These are phyloP conservation scores for Erythrolamprus reginae DNA, from an alignment of 2,113 vertebrate genomes.

Conservation along the genomic window DNA sequence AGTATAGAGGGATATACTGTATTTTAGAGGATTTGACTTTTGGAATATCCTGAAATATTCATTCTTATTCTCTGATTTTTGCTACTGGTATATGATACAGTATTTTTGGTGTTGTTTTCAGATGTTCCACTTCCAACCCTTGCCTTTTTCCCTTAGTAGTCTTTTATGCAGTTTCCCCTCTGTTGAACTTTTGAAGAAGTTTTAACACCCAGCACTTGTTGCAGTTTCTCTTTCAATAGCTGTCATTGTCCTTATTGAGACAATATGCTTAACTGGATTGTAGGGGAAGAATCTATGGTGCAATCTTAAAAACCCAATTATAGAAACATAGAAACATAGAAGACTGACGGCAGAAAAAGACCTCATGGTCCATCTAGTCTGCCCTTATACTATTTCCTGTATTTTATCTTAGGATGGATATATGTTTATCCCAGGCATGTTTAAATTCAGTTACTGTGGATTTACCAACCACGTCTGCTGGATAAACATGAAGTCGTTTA, in stretches of 20 bases:
- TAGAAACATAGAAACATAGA: no score
- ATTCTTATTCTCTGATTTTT: neutral
- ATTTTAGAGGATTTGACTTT: neutral
- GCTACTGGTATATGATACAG: neutral
- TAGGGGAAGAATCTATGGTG: neutral
- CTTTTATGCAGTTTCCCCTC: neutral
- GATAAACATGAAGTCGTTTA: no score
- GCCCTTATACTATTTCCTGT: no score
- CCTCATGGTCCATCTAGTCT: no score
- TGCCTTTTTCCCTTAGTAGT: neutral
- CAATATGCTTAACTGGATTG: neutral
- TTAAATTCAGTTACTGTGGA: no score
- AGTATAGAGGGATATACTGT: neutral
- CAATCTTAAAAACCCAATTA: neutral
- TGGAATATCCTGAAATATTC: neutral
- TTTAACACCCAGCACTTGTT: neutral
- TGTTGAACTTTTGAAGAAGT: neutral
- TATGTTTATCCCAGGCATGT: no score
- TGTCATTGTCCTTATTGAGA: neutral
- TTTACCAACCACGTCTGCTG: no score
- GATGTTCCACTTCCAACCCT: neutral
- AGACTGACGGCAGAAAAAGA: no score
- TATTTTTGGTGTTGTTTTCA: neutral
- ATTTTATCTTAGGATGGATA: no score
- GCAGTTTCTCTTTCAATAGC: neutral